phyloP scores from a whole-genome alignment of 2,888 invertebrate species.

The Tanypteryx hageni region DNA sequence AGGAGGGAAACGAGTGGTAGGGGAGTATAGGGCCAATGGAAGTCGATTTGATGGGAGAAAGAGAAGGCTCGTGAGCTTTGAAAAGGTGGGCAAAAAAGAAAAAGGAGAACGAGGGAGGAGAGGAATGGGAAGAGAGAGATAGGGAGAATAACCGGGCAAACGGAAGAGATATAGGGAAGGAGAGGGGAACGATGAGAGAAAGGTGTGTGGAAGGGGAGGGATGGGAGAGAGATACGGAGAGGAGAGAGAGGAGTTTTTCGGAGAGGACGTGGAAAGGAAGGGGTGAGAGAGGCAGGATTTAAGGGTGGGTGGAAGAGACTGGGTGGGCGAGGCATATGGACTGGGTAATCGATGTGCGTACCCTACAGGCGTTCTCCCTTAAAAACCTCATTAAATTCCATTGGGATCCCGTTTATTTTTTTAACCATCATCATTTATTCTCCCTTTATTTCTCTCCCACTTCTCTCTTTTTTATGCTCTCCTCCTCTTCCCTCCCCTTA shows the following conservation, averaged over 20 bases:
- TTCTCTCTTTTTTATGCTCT: not conserved
- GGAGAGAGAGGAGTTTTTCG: not conserved
- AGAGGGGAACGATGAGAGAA: not conserved
- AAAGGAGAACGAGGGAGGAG: not conserved
- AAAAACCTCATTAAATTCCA: constrained; percentile 64
- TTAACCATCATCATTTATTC: constrained; percentile 64
- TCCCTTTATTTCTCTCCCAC: constrained; percentile 47
- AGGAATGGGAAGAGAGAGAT: not conserved
- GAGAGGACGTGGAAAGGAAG: not conserved
- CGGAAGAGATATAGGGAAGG: not conserved
- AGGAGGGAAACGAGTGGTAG: not conserved
- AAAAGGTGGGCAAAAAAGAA: not conserved
- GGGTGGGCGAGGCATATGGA: constrained; percentile 44
- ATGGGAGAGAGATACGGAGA: not conserved
- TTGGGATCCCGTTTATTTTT: constrained; percentile 63
- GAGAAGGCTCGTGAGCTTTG: not conserved
- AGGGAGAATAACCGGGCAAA: not conserved
- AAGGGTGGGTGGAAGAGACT: constrained; percentile 37
- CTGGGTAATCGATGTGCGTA: constrained; percentile 56
- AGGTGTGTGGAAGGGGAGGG: not conserved
- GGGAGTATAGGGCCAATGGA: not conserved
- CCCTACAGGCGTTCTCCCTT: constrained; percentile 63
- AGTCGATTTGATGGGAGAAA: not conserved
- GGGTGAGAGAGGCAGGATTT: constrained; percentile 21
- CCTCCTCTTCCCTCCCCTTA: not conserved